Evolutionary conservation across 2,888 invertebrate species (phyloP).

Genomic region (Sepiola atlantica): DNA sequence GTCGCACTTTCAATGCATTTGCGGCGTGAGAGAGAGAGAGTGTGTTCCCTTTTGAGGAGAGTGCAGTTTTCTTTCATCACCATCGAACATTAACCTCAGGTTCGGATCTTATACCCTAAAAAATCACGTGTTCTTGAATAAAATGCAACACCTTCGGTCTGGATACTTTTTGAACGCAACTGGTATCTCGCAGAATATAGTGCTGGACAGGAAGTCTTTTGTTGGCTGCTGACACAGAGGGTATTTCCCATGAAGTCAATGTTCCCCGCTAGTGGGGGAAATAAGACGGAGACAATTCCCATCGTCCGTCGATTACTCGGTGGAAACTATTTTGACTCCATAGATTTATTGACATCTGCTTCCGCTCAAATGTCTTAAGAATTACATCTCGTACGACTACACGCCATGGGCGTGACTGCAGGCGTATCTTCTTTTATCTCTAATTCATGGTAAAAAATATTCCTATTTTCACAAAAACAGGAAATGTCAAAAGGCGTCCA

Average conservation of each 20-base stretch:
- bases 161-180: not conserved
- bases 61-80: no score
- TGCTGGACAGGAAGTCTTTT: not conserved
- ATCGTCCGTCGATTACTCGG: not conserved
- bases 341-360: not conserved
- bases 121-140: no score
- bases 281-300: not conserved
- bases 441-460: not conserved
- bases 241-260: not conserved
- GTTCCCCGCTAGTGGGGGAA: not conserved
- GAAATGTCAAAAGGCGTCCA: not conserved
- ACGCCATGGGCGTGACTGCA: not conserved
- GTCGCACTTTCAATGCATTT: no score
- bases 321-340: not conserved
- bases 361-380: not conserved
- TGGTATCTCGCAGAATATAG: not conserved
- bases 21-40: no score
- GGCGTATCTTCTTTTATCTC: not conserved
- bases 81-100: no score
- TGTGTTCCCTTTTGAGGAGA: no score
- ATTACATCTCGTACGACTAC: not conserved
- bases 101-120: no score
- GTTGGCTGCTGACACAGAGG: not conserved
- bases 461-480: not conserved
- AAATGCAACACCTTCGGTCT: not conserved